Percentiles rank a stretch among this genome's conserved stretches.
phyloP scores from a whole-genome alignment of 2,888 invertebrate genomes.

The Ophion obscuratus region DNA sequence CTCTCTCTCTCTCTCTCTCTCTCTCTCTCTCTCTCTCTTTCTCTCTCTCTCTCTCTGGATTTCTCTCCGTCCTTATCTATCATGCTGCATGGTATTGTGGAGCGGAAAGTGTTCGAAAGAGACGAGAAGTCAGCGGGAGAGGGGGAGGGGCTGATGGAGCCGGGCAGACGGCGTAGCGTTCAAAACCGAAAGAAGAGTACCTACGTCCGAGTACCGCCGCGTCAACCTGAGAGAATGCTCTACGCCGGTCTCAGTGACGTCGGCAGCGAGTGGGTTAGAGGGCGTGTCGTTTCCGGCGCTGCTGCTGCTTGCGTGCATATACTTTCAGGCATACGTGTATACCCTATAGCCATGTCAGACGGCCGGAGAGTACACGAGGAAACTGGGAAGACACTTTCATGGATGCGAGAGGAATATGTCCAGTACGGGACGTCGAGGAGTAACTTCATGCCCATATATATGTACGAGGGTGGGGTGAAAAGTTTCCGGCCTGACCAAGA shows the following conservation, averaged over 20 bases:
- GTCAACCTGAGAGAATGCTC: constrained; percentile 47
- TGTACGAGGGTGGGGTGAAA: no score
- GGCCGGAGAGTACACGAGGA: background rate
- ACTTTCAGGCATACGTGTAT: constrained; percentile 1
- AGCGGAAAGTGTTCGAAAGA: constrained; percentile 59
- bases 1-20: constrained; percentile 5
- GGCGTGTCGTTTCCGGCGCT: constrained; percentile 69
- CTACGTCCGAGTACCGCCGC: constrained; percentile 45
- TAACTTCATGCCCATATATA: no score
- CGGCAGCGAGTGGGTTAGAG: constrained; percentile 67
- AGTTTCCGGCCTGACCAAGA: no score
- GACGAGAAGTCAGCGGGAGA: constrained; percentile 32
- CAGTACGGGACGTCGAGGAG: no score
- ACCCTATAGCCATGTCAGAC: background rate
- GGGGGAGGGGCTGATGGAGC: constrained; percentile 5
- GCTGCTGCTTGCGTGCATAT: constrained; percentile 39
- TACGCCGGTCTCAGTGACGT: constrained; percentile 60
- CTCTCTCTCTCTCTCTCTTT: background rate
- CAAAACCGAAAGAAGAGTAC: constrained; percentile 66
- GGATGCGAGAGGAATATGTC: no score
- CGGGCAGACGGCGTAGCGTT: constrained; percentile 35
- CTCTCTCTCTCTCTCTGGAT: background rate
- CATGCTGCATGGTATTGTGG: constrained; percentile 46
- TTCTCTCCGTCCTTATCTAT: no score
- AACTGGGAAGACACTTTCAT: no score